Conservation (phyloP, 37 sponge, comb jelly and placozoan species). For the Oopsacas minuta region DNA sequence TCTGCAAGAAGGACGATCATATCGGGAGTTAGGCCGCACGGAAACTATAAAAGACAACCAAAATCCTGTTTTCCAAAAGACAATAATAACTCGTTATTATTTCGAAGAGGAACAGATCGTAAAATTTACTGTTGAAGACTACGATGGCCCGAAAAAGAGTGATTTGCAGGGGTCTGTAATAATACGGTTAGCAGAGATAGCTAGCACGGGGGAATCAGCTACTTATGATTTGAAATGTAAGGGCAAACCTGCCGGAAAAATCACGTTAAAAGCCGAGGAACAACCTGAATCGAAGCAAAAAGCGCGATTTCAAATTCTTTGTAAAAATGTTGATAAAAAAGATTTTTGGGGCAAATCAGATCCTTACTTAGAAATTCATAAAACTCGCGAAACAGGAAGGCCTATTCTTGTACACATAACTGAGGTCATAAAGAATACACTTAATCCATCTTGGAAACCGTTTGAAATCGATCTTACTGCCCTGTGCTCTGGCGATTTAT, state of each 20-base stretch:
- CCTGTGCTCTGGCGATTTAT: slow-evolving; percentile 79
- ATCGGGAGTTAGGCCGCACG: slow-evolving; percentile 48
- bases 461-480: slow-evolving; percentile 41
- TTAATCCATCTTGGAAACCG: slow-evolving; percentile 66
- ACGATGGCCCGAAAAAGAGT: slow-evolving; percentile 49
- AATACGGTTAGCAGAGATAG: slow-evolving; percentile 58
- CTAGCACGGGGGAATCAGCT: slow-evolving; percentile 48
- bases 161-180: slow-evolving; percentile 55
- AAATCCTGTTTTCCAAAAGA: slow-evolving; percentile 76
- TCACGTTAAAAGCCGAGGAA: slow-evolving; percentile 56
- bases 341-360: slow-evolving; percentile 96
- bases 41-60: slow-evolving; percentile 77
- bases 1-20: slow-evolving; percentile 23
- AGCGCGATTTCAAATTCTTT: slow-evolving; percentile 46
- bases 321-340: slow-evolving; percentile 77
- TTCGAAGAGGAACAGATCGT: slow-evolving; percentile 88
- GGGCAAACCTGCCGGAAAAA: slow-evolving; percentile 49
- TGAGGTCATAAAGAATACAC: slow-evolving; percentile 56
- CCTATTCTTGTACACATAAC: slow-evolving; percentile 60
- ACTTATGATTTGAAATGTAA: slow-evolving; percentile 35
- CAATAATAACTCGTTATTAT: slow-evolving; percentile 60
- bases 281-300: slow-evolving; percentile 54
- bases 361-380: slow-evolving; percentile 71
- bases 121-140: slow-evolving; percentile 64
- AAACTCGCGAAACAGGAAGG: slow-evolving; percentile 53